Base-by-base conservation (phyloP, 2,113 vertebrate species). In the Triplophysa tibetana region DNA sequence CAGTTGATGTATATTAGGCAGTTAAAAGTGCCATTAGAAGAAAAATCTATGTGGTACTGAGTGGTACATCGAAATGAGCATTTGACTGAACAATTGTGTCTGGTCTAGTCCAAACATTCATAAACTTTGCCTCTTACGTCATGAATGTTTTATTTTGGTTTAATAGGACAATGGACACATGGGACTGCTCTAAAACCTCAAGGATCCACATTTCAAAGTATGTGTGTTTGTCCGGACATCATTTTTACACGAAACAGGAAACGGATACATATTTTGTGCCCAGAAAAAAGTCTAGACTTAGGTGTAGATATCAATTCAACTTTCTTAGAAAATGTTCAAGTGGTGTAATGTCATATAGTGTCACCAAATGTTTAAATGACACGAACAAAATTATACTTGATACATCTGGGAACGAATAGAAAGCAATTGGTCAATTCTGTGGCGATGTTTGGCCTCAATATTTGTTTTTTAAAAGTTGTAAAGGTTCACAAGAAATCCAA, bases 1-100 rank as follows among this genome's bases (percentile, higher is more conserved):
- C 72, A 81, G 79, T 83, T 85, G 89, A 88, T 78, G 78, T 89
- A 82, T 82, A 86, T 90, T 85, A 81, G 81, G 82, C 84, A 83
- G 85, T 69, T 77, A 84, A 86, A 14, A 85, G 84, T 85, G 83
- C 77, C 82, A 78, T 67, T 33, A 38, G 48, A 61, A 23, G 61
- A 85, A 84, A 89, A 88, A 91, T 90, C 89, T 84, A 79, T 88
- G 84, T 81, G 63, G 77, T 73, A 23, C 77, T 62, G 58, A 69
- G 24, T 79, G 56, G 38, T 79, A 58, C 70, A 38, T 24, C 8
- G 75, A 48, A 81, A 84, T 52, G 3, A 60, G 52, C 13, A 61
- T 74, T 43, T 67, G 65, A 76, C 63, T 50, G 48, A 19, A 24
- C 17, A 64, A 11, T 63, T 75, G 58, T 29, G 48, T 70, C 68